Evolutionary conservation across 2,797 vertebrate genomes (phyloP).

Genomic region (Smutsia temminckii): DNA sequence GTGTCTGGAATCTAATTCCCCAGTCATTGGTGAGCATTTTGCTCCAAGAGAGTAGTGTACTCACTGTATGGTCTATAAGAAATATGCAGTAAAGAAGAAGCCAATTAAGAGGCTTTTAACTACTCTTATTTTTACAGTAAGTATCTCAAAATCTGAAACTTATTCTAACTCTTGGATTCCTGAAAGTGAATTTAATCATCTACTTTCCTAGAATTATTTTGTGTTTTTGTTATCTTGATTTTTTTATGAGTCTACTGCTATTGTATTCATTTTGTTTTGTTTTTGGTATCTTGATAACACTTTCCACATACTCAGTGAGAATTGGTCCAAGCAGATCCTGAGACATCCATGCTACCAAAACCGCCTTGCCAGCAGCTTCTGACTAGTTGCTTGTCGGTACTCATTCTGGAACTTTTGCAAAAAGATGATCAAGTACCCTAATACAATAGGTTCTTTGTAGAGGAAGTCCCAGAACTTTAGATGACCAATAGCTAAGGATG

Average conservation of each 20-base stretch:
- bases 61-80: not conserved
- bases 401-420: not conserved
- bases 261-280: not conserved
- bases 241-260: not conserved
- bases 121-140: not conserved
- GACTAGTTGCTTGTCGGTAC: not conserved
- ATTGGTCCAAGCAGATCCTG: not conserved
- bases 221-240: not conserved
- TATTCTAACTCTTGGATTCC: not conserved
- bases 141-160: conserved; percentile 41
- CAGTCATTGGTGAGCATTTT: not conserved
- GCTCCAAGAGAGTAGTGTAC: not conserved
- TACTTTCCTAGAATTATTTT: not conserved
- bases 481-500: not conserved
- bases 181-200: not conserved
- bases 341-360: not conserved
- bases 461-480: not conserved
- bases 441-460: not conserved
- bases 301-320: not conserved
- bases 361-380: not conserved
- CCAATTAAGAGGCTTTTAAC: not conserved
- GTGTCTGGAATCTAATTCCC: conserved; percentile 27
- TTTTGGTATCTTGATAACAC: not conserved
- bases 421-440: not conserved
- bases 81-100: conserved; percentile 18